These are phyloP conservation scores for Vannuccia rotundouncinata DNA, from an alignment of 2,888 invertebrate genomes.

Conservation along the genomic window DNA sequence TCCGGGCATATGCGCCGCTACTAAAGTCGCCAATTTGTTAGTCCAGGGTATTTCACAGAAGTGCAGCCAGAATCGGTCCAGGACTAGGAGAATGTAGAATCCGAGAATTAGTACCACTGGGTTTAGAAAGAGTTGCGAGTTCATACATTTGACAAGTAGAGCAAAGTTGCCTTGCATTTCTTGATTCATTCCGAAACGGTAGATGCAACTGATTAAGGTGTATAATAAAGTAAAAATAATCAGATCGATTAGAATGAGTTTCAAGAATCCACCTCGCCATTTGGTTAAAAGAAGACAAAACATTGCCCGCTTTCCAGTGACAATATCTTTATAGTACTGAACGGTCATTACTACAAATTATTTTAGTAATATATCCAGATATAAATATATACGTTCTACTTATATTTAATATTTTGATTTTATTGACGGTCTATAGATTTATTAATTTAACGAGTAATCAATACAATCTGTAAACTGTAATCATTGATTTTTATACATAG, in stretches of 20 bases:
- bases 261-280: not conserved
- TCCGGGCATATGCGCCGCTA: conserved; percentile 14
- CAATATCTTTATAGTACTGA: not conserved
- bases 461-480: too few relatives aligned
- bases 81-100: not conserved
- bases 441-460: too few relatives aligned
- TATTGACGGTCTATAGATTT: too few relatives aligned
- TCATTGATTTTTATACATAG: too few relatives aligned
- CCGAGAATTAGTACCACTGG: not conserved
- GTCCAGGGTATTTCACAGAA: conserved; percentile 5
- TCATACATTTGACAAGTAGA: not conserved
- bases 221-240: not conserved
- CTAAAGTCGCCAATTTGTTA: not conserved
- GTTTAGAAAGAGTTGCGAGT: not conserved
- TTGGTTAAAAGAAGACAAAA: not conserved
- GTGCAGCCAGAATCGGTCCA: conserved; percentile 13
- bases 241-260: not conserved
- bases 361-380: too few relatives aligned
- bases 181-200: not conserved
- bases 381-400: too few relatives aligned
- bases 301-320: not conserved
- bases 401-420: too few relatives aligned
- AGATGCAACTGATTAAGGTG: not conserved
- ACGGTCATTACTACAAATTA: not conserved
- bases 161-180: not conserved